phyloP scores from a whole-genome alignment of 92 coral and sea anemone species.

The Zoanthus sociatus region DNA sequence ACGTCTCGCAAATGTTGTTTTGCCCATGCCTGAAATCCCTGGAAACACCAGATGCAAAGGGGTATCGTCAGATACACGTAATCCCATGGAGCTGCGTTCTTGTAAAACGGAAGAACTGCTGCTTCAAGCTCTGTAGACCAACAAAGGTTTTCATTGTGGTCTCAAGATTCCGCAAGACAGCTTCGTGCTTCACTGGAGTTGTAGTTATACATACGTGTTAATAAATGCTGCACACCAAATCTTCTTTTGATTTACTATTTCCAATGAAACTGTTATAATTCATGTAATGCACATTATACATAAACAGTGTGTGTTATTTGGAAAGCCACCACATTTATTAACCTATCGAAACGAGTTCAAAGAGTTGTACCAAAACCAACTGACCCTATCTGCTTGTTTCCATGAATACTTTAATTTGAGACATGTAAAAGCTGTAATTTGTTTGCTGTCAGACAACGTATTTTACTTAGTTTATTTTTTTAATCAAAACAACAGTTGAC shows the following conservation, averaged over 20 bases:
- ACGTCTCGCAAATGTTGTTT: slow-evolving; percentile 15
- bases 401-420: too few relatives aligned
- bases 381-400: too few relatives aligned
- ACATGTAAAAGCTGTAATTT: not conserved
- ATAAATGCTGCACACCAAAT: not conserved
- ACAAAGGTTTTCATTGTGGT: slow-evolving; percentile 18
- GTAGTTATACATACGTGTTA: not conserved
- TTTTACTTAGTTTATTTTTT: not conserved
- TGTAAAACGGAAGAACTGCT: slow-evolving; percentile 46
- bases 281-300: not conserved
- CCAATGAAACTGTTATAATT: not conserved
- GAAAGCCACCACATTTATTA: not conserved
- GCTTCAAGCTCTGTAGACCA: slow-evolving; percentile 23
- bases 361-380: too few relatives aligned
- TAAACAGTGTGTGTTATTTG: not conserved
- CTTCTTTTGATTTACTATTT: not conserved
- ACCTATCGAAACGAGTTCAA: not conserved
- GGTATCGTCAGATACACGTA: not conserved
- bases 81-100: slow-evolving; percentile 43
- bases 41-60: not conserved
- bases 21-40: not conserved
- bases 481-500: not conserved
- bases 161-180: slow-evolving; percentile 23
- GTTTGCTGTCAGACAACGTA: not conserved
- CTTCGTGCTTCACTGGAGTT: slow-evolving; percentile 27